A percentile compares a stretch with the other conserved stretches of the same genome.
phyloP scores from a whole-genome alignment of 2,888 invertebrate species.

The Leistus spinibarbis region DNA sequence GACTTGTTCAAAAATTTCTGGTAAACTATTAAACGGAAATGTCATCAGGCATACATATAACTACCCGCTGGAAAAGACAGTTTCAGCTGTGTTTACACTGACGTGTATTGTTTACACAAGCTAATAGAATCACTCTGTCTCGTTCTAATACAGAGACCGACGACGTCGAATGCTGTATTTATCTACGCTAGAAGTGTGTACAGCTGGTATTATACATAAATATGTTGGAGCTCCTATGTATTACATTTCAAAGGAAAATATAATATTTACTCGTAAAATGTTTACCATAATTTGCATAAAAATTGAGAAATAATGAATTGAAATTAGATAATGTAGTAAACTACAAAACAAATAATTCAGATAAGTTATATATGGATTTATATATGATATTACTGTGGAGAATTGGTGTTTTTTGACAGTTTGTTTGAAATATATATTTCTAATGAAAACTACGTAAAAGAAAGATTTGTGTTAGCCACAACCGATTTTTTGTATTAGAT shows the following conservation, averaged over 20 bases:
- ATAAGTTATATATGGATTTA: no score
- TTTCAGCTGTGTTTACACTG: slow-evolving; percentile 35
- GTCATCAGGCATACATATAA: not conserved
- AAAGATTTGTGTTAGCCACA: no score
- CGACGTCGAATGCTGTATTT: slow-evolving; percentile 49
- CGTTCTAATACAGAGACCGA: slow-evolving; percentile 39
- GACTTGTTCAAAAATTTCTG: slow-evolving; percentile 26
- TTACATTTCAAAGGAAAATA: slow-evolving; percentile 29
- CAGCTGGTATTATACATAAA: slow-evolving; percentile 49
- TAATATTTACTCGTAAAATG: not conserved
- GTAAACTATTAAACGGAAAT: slow-evolving; percentile 29
- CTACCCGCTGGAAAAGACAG: slow-evolving; percentile 11
- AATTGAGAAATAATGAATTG: not conserved
- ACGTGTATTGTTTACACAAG: slow-evolving; percentile 48
- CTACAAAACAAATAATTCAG: not conserved
- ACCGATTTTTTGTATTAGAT: no score
- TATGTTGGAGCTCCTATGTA: slow-evolving; percentile 11
- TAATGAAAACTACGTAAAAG: no score
- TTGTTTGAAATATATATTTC: no score
- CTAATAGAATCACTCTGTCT: slow-evolving; percentile 45
- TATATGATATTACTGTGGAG: no score
- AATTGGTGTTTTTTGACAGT: no score
- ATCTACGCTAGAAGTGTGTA: slow-evolving; percentile 49
- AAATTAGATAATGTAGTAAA: not conserved
- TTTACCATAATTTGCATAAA: not conserved